Base-by-base conservation (phyloP, 2,113 vertebrate species). In the Hippocampus guttulatus region DNA sequence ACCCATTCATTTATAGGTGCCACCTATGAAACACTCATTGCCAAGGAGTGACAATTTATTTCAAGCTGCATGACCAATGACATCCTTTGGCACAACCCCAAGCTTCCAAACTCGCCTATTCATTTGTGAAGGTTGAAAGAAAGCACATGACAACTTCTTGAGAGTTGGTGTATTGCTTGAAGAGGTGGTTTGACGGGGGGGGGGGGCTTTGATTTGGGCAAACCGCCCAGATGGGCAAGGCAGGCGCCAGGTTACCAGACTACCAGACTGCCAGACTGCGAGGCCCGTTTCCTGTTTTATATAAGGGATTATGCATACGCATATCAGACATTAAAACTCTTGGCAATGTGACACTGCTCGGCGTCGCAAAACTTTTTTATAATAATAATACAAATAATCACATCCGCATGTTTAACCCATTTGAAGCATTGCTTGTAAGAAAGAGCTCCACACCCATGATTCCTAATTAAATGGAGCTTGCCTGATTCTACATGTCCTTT, bases 241-340 rank as follows among this genome's bases (percentile, higher is more conserved):
- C 89, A 91, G 93, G 92, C 91, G 91, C 83, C 85, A 81, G 52
- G 68, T 75, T 73, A 64, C 69, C 77, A 60, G 64, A 33, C 33
- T 33, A 33, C 33, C 11, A 45, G 43, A 75, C 68, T 71, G 68
- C 92, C 91, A 91, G 92, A 90, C 91, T 93, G 92, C 88, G 92
- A 92, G 93, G 93, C 91, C 92, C 92, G 89, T 93, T 95, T 94
- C 93, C 94, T 94, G 92, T 93, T 94, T 94, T 92, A 94, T 94
- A 92, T 94, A 94, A 92, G 94, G 91, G 91, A 85, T 70, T 92
- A 94, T 95, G 95, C 95, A 95, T 95, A 92, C 93, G 92, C 70
- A 89, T 90, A 91, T 92, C 91, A 93, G 92, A 92, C 93, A 91
- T 82, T 93, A 94, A 92, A 33, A 91, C 85, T 87, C 88, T 82